Conservation (phyloP, 2,113 vertebrate genomes). For the Puffinus mauretanicus region DNA sequence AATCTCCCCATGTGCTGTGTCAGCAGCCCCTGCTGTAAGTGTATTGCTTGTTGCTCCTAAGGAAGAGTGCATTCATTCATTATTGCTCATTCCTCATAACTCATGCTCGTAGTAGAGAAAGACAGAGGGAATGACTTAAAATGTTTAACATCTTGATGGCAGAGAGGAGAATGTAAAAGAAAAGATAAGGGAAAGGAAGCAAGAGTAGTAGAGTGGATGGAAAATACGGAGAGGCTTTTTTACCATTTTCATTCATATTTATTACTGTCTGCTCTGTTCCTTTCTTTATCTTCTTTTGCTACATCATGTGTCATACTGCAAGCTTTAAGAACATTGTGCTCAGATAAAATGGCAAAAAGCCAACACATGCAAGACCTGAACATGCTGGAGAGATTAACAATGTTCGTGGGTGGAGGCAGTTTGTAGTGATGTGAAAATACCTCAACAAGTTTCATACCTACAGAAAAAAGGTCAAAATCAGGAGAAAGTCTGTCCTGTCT, state of each 20-base stretch:
- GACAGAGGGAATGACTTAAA: neutral
- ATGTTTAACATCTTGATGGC: neutral
- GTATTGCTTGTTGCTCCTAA: neutral
- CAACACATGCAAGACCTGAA: neutral
- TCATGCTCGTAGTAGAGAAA: neutral
- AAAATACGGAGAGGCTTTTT: neutral
- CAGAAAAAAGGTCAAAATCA: neutral
- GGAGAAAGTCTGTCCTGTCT: neutral
- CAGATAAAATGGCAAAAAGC: neutral
- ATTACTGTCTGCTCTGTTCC: neutral
- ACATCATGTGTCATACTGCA: neutral
- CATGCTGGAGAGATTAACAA: neutral
- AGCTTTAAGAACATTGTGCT: neutral
- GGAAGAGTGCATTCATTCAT: neutral
- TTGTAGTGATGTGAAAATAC: neutral
- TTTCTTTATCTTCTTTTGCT: neutral
- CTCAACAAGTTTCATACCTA: neutral
- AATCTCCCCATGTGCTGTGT: neutral
- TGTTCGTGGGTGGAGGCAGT: neutral
- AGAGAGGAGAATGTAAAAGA: neutral
- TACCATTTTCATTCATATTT: neutral
- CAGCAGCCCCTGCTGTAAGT: neutral
- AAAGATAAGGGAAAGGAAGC: neutral
- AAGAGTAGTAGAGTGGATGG: neutral
- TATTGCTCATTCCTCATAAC: neutral